Percentiles rank a stretch among this genome's conserved stretches.
These are phyloP conservation scores for Cricetomys ansorgei DNA, from an alignment of 2,113 vertebrate genomes.

Conservation along the genomic window DNA sequence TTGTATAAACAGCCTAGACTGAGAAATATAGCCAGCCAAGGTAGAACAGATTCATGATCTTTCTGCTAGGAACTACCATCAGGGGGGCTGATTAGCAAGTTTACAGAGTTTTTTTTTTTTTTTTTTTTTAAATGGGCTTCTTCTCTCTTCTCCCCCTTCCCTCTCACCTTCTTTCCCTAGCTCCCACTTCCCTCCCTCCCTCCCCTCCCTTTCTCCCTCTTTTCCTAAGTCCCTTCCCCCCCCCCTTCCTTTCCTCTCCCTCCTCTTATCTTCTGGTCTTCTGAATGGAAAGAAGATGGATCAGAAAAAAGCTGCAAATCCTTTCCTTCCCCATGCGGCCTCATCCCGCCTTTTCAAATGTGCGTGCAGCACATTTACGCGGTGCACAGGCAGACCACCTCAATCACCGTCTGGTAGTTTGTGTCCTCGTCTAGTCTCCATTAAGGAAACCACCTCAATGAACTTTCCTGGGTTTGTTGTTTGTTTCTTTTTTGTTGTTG, in stretches of 20 bases:
- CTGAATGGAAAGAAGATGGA: not conserved
- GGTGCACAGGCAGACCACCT: not conserved
- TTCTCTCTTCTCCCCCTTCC: not conserved
- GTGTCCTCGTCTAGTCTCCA: not conserved
- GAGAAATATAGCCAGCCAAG: not conserved
- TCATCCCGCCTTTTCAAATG: not conserved
- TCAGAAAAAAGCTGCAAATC: not conserved
- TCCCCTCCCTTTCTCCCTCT: not conserved
- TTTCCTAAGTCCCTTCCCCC: too few relatives aligned
- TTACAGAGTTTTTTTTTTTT: slow-evolving; percentile 5
- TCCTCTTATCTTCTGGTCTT: not conserved
- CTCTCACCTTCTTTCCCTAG: too few relatives aligned
- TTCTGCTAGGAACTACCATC: not conserved
- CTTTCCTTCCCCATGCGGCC: not conserved
- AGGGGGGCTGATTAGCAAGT: not conserved
- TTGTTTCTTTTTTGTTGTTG: too few relatives aligned
- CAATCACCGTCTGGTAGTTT: too few relatives aligned
- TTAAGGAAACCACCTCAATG: not conserved
- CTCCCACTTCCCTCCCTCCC: not conserved
- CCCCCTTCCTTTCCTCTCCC: not conserved
- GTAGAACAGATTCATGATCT: not conserved
- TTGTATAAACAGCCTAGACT: not conserved
- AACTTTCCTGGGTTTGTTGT: not conserved
- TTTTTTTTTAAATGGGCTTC: not conserved
- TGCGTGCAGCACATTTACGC: not conserved